Evolutionary conservation across 1,140 invertebrate genomes (phyloP), one percentile per base, ranked within the genome.

Genomic region (Metaphire vulgaris): DNA sequence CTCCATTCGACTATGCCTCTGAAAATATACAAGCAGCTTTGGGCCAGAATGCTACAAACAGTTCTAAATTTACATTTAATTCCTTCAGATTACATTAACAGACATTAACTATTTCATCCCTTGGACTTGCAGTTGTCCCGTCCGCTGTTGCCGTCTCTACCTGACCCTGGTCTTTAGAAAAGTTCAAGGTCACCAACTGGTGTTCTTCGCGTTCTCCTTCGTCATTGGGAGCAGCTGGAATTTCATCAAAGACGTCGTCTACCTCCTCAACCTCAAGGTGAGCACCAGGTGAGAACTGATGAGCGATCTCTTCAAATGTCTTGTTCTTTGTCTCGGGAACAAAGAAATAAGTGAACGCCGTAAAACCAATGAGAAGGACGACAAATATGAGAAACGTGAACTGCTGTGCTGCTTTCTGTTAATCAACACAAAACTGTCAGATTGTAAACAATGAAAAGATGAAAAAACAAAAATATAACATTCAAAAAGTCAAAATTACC

Each of bases 301-400:
- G 34, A 65, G 74, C 74, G 30, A 98, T 97, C 87, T 99, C 95
- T 89, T 98, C 95, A 86, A 97, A 96, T 79, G 95, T 97, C 89
- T 96, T 96, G 87, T 97, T 97, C 89, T 98, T 98, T 78, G 96
- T 99, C 90, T 99, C 96, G 83, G 96, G 96, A 84, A 98, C 95
- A 90, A 94, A 94, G 88, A 94, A 93, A 88, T 97, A 97, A 70
- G 95, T 97, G 89, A 97, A 98, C 87, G 95, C 92, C 92, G 93
- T 96, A 89, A 97, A 99, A 86, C 96, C 90, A 80, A 93, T 93
- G 88, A 98, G 90, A 86, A 97, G 92, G 85, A 91, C 93, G 89
- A 93, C 95, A 90, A 98, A 99, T 83, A 95, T 94, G 87, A 98
- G 91, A 90, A 99, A 98, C 85, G 93, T 96, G 88, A 34, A 73